Base-by-base conservation (phyloP, 2,888 invertebrate species). In the Agriopis aurantiaria region DNA sequence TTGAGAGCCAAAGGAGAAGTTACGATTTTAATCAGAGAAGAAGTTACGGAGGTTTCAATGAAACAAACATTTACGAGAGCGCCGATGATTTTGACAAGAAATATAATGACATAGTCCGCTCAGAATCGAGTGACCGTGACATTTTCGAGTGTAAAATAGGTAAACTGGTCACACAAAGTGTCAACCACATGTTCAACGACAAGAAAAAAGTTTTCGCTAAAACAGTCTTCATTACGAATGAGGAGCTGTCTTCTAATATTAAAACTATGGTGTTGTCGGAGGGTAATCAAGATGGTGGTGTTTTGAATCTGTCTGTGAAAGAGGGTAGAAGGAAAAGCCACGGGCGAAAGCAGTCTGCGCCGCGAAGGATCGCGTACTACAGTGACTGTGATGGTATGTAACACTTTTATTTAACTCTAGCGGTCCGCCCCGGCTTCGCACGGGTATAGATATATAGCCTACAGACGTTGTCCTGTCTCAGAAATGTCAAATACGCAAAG, bases 81-180 rank as follows among this genome's bases (percentile, higher is more conserved):
- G 62, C 51, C 4, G 67, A 61, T 11, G 68, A 68, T 7, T 62
- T 56, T 9, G 58, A 68, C 12, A 62, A n/a, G n/a, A 48, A 7
- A 52, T 52, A 61, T 12, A 43, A 60, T 33, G 11, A 17, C 3
- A 8, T 17, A 8, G 12, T 62, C 0, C 65, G 23, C n/a, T 61
- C 52, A 5, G 65, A 65, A 45, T 58, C 70, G 3, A 62, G 61
- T 12, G 66, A 70, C 4, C 14, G 52, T 5, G 62, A 67, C 9
- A 82, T 90, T 7, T 93, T 93, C 73, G 92, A 93, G 65, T 93
- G 92, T 61, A 83, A 92, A 68, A 87, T 94, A 66, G 92, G 92
- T 11, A 93, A 91, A 57, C 71, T 94, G 0, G 93, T 94, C 0
- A 91, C 92, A 51, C 88, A 92, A 51, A 92, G 91, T 53, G 93